Evolutionary conservation across 2,113 vertebrate species (phyloP), one percentile per base, ranked within the genome.

Genomic region (Caranx melampygus): DNA sequence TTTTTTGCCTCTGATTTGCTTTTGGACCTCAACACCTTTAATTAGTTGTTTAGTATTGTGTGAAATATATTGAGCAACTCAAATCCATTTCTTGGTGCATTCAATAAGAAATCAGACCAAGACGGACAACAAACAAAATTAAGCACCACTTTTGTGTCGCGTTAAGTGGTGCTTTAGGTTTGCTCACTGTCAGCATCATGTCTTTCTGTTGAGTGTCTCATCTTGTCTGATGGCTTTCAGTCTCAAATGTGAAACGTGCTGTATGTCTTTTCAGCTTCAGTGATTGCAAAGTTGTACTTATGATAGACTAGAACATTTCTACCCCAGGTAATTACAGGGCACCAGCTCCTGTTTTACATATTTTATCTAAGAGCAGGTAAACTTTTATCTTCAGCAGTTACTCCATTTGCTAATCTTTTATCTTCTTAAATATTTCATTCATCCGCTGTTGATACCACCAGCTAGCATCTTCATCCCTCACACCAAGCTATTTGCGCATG

Each of bases 321-420:
- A 33, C 62, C 11, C 31, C 1, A 37, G 13, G 60, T 78, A 82
- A 87, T 77, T 72, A 52, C 58, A 75, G 18, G 34, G 51, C 64
- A 59, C 64, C 34, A 54, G 70, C 60, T 78, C 83, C 33, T 45
- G 11, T 65, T 78, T 61, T 26, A 35, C 54, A 59, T 58, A 4
- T 12, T 33, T 44, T 16, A 34, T 79, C 26, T 69, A n/a, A 14
- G 21, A 70, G 55, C 8, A 35, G 44, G 45, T 4, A 20, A 14
- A 52, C 34, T 63, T 42, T 61, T 45, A 71, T 47, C 49, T 58
- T 67, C 33, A 35, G 68, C n/a, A 9, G 26, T 8, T 4, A 54
- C 37, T 87, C 55, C 45, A 60, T 82, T 78, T 88, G 57, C 11
- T 61, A 34, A 59, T 73, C 40, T 76, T 87, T 87, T 42, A 84